These are phyloP conservation scores for Rhamnusium bicolor DNA, from an alignment of 2,888 invertebrate species.

Conservation along the genomic window DNA sequence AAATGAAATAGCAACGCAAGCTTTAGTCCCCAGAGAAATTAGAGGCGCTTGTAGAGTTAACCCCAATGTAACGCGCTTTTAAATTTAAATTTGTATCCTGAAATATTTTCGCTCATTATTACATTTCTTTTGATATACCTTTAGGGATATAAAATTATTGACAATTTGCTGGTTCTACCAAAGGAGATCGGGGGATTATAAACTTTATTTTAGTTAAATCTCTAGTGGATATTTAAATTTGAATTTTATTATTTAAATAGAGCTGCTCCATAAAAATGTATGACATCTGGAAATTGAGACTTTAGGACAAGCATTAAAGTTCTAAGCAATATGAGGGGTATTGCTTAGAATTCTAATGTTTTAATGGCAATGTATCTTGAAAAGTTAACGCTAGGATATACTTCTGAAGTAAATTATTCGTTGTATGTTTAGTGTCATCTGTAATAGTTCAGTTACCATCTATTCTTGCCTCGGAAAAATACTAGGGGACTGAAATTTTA, in stretches of 20 bases:
- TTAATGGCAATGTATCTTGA: too few relatives aligned
- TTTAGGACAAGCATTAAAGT: too few relatives aligned
- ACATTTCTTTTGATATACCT: slow-evolving; percentile 30
- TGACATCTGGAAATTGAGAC: too few relatives aligned
- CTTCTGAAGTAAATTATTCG: too few relatives aligned
- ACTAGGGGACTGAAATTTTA: too few relatives aligned
- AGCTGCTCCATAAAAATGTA: background rate
- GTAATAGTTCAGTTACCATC: too few relatives aligned
- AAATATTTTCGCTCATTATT: slow-evolving; percentile 51
- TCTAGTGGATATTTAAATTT: background rate
- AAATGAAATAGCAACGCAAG: slow-evolving; percentile 31
- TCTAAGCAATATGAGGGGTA: too few relatives aligned
- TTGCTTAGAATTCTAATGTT: too few relatives aligned
- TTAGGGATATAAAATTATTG: slow-evolving; percentile 16
- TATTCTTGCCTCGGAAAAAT: too few relatives aligned
- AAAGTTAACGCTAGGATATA: too few relatives aligned
- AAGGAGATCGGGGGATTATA: background rate
- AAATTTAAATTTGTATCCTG: slow-evolving; percentile 54
- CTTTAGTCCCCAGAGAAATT: slow-evolving; percentile 55
- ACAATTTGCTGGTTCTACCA: background rate
- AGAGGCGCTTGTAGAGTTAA: slow-evolving; percentile 54
- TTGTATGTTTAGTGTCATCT: too few relatives aligned
- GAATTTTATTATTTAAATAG: background rate
- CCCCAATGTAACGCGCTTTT: slow-evolving; percentile 51
- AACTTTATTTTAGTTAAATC: background rate